Evolutionary conservation across 2,113 vertebrate species (phyloP), one percentile per base, ranked within the genome.

Genomic region (Nanorana parkeri): DNA sequence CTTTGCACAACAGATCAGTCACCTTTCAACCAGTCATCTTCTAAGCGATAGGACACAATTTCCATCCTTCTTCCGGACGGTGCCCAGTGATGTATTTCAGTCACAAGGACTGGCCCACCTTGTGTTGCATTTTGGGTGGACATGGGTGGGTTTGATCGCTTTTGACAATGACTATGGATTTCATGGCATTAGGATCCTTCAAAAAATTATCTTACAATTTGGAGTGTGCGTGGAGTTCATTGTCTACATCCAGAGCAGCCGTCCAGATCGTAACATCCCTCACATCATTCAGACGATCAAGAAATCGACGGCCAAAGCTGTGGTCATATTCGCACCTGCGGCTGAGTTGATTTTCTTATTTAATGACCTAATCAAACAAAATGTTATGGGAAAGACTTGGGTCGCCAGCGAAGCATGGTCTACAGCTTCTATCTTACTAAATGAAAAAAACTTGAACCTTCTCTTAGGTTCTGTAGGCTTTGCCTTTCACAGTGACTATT

Each of bases 1-100:
- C 7, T 68, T 68, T 36, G n/a, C n/a, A 68, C 23, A n/a, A n/a
- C n/a, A 73, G 69, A 56, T 73, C 13, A 73, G 69, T 26, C 23
- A 73, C 17, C 26, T 19, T 21, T 73, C 69, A 26, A 73, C 69
- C 16, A 73, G 69, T 24, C 56, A 51, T 20, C 16, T 73, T 26
- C 51, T 73, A 24, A 73, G 47, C 5, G 69, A 73, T 7, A 73
- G 41, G 20, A 56, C 23, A 20, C 24, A 28, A 1, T 71, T 69
- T 74, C 80, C 56, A 23, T 54, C 58, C 51, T 85, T 75, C 47
- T 75, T 65, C 16, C 80, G 60, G 56, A 78, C 67, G 2, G 65
- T 64, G 16, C 89, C 75, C 83, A 89, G 55, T 78, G 87, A 64
- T 90, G 87, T 86, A n/a, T 66, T 78, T 28, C 84, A 85, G n/a